Evolutionary conservation across 2,113 vertebrate species (phyloP).

Genomic region (Willisornis vidua): DNA sequence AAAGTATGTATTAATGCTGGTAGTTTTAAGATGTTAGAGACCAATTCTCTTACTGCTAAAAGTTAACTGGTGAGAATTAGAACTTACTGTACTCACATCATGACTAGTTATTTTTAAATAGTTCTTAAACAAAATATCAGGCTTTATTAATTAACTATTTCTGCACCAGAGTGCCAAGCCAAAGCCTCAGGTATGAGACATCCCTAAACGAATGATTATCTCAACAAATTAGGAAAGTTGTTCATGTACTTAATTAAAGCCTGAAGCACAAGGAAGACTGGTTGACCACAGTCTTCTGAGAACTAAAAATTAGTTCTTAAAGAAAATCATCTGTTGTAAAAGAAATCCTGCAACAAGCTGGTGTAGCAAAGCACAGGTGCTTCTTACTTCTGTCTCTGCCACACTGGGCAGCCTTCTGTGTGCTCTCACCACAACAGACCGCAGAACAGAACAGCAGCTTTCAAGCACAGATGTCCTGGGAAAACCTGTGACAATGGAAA

Average conservation of each 20-base stretch:
- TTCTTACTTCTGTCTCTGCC: background rate
- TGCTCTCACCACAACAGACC: background rate
- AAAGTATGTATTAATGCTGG: background rate
- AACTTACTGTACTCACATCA: background rate
- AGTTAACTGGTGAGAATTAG: background rate
- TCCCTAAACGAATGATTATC: background rate
- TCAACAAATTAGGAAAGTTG: background rate
- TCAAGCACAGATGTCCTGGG: background rate
- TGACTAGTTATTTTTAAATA: background rate
- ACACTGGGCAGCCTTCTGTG: rapidly evolving
- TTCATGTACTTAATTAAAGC: background rate
- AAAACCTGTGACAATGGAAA: background rate
- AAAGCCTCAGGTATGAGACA: background rate
- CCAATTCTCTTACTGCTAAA: background rate
- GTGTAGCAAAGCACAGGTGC: background rate
- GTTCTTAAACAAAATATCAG: background rate
- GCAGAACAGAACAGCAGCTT: background rate
- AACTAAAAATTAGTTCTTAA: background rate
- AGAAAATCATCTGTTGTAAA: background rate
- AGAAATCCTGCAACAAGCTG: background rate
- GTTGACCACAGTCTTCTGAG: background rate
- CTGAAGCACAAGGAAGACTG: background rate
- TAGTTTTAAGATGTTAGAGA: background rate
- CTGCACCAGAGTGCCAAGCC: background rate
- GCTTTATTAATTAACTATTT: background rate